These are phyloP conservation scores for Rutilus rutilus DNA, from an alignment of 2,113 vertebrate genomes.

Conservation along the genomic window DNA sequence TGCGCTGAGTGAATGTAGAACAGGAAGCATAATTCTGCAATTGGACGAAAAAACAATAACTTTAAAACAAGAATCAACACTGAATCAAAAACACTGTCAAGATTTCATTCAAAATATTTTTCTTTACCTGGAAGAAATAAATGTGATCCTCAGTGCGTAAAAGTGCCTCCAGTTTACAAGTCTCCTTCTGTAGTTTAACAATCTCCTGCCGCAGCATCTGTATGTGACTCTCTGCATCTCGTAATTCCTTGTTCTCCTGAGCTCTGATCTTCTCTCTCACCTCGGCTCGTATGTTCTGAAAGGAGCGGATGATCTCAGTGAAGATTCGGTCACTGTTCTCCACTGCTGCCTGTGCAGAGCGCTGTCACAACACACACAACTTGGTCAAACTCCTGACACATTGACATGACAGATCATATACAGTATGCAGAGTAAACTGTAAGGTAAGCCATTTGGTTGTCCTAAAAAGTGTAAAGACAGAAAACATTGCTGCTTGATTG, in stretches of 20 bases:
- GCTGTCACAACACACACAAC: slow-evolving; percentile 54
- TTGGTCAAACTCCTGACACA: background rate
- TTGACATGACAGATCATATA: background rate
- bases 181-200: slow-evolving; percentile 60
- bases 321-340: slow-evolving; percentile 69
- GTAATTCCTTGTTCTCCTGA: slow-evolving; percentile 67
- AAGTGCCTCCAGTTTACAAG: slow-evolving; percentile 67
- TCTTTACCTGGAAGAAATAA: background rate
- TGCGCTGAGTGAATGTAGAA: fast-evolving
- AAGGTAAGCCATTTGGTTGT: no score
- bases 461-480: no score
- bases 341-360: slow-evolving; percentile 61
- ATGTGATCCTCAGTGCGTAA: slow-evolving; percentile 54
- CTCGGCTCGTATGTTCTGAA: slow-evolving; percentile 71
- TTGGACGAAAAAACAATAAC: background rate
- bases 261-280: slow-evolving; percentile 70
- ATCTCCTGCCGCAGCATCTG: slow-evolving; percentile 69
- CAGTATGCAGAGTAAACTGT: no score
- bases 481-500: no score
- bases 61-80: background rate
- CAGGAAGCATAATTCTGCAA: background rate
- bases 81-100: background rate
- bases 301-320: slow-evolving; percentile 64
- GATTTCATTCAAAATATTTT: background rate
- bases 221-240: slow-evolving; percentile 61